A percentile compares a stretch with the other conserved stretches of the same genome.
These are phyloP conservation scores for Pimephales promelas DNA, from an alignment of 2,113 vertebrate species.

Conservation along the genomic window DNA sequence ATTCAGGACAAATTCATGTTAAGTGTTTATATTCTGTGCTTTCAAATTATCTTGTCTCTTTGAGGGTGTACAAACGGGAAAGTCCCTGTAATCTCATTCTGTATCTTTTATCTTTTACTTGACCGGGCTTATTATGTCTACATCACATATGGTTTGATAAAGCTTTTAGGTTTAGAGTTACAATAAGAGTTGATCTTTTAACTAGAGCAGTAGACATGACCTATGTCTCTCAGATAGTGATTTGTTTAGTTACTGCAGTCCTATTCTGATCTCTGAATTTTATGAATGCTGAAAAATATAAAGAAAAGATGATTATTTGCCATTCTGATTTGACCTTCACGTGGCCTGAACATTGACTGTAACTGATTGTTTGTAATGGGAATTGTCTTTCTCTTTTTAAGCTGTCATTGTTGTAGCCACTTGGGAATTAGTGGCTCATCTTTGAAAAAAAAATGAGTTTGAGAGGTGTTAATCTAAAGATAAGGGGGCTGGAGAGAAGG, in stretches of 20 bases:
- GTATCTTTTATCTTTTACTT: conserved; percentile 13
- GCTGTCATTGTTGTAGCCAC: conserved; percentile 1
- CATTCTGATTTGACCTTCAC: background rate
- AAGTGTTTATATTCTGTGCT: conserved; percentile 45
- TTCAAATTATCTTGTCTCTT: conserved; percentile 50
- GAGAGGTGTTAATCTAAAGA: conserved; percentile 31
- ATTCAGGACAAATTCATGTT: conserved; percentile 47
- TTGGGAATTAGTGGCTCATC: background rate
- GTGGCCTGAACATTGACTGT: background rate
- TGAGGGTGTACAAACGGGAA: conserved; percentile 34
- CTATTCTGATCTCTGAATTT: too few species aligned
- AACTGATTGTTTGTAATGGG: background rate
- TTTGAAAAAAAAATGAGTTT: conserved; percentile 7
- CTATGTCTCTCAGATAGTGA: background rate
- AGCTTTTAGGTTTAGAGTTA: background rate
- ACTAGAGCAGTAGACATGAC: background rate
- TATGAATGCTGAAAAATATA: background rate
- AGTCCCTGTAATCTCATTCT: conserved; percentile 13
- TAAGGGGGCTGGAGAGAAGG: background rate
- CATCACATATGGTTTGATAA: background rate
- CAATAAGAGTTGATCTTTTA: background rate
- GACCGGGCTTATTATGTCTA: background rate
- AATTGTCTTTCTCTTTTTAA: background rate
- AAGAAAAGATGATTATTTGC: background rate
- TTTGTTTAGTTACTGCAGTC: background rate